Evolutionary conservation across 2,888 invertebrate genomes (phyloP), one percentile per base, ranked within the genome.

Genomic region (Xanthorhoe designata): DNA sequence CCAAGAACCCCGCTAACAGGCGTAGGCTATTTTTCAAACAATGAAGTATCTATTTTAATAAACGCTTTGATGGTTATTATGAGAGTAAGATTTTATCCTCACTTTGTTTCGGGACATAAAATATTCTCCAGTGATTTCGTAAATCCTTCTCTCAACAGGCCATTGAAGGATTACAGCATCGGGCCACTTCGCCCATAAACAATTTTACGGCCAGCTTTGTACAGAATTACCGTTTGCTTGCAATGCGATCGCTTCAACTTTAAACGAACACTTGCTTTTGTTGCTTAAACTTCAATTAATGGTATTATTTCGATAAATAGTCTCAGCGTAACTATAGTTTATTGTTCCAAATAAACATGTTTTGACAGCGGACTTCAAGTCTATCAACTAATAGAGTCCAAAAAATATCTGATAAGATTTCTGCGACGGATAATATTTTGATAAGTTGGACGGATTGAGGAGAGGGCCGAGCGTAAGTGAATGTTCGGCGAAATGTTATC

Each of bases 131-230:
- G 68, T 66, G 67, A 68, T 71, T 72, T 64, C 57, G 68, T 70
- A 74, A 78, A 81, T 80, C 76, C 79, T 71, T 79, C 78, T 77
- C 74, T 75, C 76, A 77, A 77, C 76, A 75, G 78, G 80, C 74
- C 77, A 76, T 78, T 80, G 77, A 83, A 75, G 78, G 78, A 72
- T 82, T 80, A 81, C 75, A 72, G 76, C 76, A 60, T 73, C 74
- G 77, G 78, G 76, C 80, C 71, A 76, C 75, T 77, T 77, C 75
- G 71, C 74, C 77, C 72, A 80, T 84, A 83, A 85, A 85, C 72
- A 78, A 59, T 83, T 86, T 86, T 83, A 86, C 78, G 83, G 82
- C 62, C 68, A 72, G 76, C 74, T 77, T 78, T 72, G 78, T 74
- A 77, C 71, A 71, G 75, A 78, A 79, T 78, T 71, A 77, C 74